phyloP scores from a whole-genome alignment of 2,113 vertebrate genomes.

The Tinamus guttatus region DNA sequence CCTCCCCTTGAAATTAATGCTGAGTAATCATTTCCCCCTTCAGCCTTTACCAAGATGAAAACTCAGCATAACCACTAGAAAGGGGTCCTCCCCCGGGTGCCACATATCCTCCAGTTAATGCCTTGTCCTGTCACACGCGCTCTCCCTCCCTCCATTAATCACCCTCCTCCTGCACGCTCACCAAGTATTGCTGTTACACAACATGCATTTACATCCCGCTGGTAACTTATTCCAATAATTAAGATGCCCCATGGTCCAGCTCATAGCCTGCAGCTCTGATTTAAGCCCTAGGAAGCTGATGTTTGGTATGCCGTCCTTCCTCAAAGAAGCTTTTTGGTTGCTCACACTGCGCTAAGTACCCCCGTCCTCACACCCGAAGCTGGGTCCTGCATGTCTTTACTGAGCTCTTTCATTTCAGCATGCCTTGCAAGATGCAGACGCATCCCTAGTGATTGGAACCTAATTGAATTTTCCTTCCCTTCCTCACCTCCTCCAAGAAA shows the following conservation, averaged over 20 bases:
- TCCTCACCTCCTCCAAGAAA: background rate
- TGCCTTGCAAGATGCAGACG: fast-evolving
- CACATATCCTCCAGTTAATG: background rate
- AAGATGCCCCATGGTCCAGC: constrained; percentile 9
- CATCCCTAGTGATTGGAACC: no score
- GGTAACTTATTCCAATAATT: background rate
- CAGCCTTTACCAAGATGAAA: background rate
- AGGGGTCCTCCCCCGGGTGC: constrained; percentile 29
- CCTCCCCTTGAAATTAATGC: background rate
- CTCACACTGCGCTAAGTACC: background rate
- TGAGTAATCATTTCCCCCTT: background rate
- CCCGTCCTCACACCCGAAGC: fast-evolving
- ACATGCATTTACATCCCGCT: background rate
- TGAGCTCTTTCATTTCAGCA: background rate
- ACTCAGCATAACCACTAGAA: background rate
- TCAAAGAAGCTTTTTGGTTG: background rate
- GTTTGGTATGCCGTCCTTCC: background rate
- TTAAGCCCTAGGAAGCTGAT: background rate
- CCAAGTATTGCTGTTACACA: background rate
- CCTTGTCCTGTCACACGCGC: background rate
- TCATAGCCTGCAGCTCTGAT: constrained; percentile 37
- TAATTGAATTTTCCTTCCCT: background rate
- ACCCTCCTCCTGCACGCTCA: background rate
- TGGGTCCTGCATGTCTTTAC: background rate
- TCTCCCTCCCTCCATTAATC: background rate